Base-by-base conservation (phyloP, 2,797 vertebrate species). In the Chelidonichthys spinosus region DNA sequence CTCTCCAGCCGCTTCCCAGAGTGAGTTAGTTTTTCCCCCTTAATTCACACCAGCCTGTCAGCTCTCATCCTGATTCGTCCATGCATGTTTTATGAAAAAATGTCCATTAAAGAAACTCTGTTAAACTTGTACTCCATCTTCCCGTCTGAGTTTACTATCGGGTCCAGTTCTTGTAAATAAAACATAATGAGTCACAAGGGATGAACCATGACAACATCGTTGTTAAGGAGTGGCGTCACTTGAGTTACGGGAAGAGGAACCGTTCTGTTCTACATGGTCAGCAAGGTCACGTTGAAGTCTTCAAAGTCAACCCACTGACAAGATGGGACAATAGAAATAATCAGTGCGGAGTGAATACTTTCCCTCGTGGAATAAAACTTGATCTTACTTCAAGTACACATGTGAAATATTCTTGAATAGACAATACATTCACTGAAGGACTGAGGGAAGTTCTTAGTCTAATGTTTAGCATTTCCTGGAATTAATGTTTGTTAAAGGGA, bases 191-290 rank as follows among this genome's bases (percentile, higher is more conserved):
- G 58, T 86, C 84, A 85, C 11, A 10, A 43, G 35, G 35, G 35
- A 39, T 17, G 4, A 5, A 47, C 15, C 15, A 0, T 0, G 32
- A 50, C 39, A 63, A 65, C 54, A 4, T 5, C 36, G 54, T 1
- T 49, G 64, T 50, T 9, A 14, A 70, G 79, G 36, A 77, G 69
- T 5, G 13, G 63, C 25, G 1, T 67, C 81, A 66, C 53, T 42
- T 44, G 46, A 77, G 64, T 76, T 81, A 76, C 15, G 17, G 81
- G 79, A 84, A 87, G 69, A 83, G 67, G 74, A 86, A 69, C 56
- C 6, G 32, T 42, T 36, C 35, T 36, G 72, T 71, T 79, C 74
- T 79, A 14, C 43, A 18, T 18, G 17, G 69, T 79, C 72, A 82
- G 83, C 75, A 54, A 47, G 62, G 52, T 7, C 25, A 25, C 25